Evolutionary conservation across 2,888 invertebrate genomes (phyloP), one percentile per base, ranked within the genome.

Genomic region (Morpho helenor): DNA sequence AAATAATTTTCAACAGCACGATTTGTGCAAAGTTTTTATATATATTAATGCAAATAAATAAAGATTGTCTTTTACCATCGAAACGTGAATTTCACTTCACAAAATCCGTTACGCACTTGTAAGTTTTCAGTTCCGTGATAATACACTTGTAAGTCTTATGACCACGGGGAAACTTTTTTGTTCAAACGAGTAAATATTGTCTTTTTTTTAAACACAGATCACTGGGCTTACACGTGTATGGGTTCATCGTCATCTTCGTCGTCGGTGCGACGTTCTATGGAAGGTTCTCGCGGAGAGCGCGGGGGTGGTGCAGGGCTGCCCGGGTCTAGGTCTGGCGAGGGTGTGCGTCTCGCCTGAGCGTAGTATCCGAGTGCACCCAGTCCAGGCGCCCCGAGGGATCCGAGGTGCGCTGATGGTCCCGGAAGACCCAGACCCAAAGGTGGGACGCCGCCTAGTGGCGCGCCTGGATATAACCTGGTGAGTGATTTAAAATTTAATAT

Each of bases 351-450:
- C 66, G 88, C 76, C 80, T 92, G 77, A 76, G 91, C 80, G 77
- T 91, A 84, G 85, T 92, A 80, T 71, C 88, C 81, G 68, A 91
- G 74, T 66, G 92, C 83, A 50, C 91, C 81, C 23, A 94, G 92
- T 73, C 92, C 95, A 65, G 95, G 95, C 59, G 93, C 95, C 8
- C 95, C 94, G 10, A 94, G 82, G 8, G 93, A 91, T 39, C 93
- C 93, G 10, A 94, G 82, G 70, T 94, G 94, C 42, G 94, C 93
- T 57, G 94, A 94, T 3, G 94, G 94, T 7, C 94, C 94, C 5
- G 94, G 93, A 56, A 94, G 83, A 49, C 94, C 94, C 69, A 93
- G 85, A 23, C 92, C 92, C 39, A 92, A 76, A 22, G 87, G 93
- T 66, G 77, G 92, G 64, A 85, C 92, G 73, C 86, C 91, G 50